Conservation (phyloP, 2,797 vertebrate genomes). For the Acanthurus tractus region DNA sequence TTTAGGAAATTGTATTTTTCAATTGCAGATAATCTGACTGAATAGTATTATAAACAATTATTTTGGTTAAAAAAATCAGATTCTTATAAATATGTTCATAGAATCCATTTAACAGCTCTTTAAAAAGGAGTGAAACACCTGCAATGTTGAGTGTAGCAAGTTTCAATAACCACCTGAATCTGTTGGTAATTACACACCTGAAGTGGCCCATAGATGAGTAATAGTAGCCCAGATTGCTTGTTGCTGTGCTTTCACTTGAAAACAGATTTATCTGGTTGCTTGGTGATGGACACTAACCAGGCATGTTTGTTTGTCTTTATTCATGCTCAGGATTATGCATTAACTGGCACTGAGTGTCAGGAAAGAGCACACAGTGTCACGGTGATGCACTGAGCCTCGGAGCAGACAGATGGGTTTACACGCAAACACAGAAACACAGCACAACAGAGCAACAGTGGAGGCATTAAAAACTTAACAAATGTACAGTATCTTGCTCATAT, state of each 20-base stretch:
- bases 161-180: background rate
- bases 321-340: conserved; percentile 64
- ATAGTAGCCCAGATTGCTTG: conserved; percentile 41
- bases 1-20: conserved; percentile 13
- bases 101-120: background rate
- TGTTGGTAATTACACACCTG: background rate
- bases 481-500: background rate
- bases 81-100: background rate
- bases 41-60: no score
- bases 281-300: conserved; percentile 60
- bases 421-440: conserved; percentile 27
- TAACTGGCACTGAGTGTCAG: conserved; percentile 53
- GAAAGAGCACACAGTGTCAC: conserved; percentile 27
- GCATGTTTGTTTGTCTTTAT: conserved; percentile 58
- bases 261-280: conserved; percentile 69
- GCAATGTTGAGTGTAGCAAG: background rate
- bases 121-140: background rate
- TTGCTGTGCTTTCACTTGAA: conserved; percentile 43
- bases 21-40: no score
- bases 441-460: background rate
- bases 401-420: conserved; percentile 30
- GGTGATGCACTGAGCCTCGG: conserved; percentile 14
- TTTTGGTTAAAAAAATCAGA: no score
- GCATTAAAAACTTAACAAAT: background rate
- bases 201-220: conserved; percentile 9